phyloP scores from a whole-genome alignment of 2,888 invertebrate species.

The Lepidochrysops patricia region DNA sequence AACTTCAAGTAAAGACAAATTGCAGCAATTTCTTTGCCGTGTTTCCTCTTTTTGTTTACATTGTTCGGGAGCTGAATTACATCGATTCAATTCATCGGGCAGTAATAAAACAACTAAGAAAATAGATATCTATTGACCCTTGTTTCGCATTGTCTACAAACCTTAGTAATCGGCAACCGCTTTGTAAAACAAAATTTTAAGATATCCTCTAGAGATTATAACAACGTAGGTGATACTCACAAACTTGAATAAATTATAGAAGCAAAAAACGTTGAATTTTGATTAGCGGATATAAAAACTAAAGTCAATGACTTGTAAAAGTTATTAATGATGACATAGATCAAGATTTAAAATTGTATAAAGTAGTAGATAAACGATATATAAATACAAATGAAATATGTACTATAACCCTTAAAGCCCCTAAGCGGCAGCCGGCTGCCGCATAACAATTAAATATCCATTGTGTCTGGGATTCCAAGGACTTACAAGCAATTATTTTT shows the following conservation, averaged over 20 bases:
- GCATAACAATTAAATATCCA: no score
- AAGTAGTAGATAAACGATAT: no score
- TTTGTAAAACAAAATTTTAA: not conserved
- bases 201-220: no score
- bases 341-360: no score
- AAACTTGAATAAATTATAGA: not conserved
- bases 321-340: not conserved
- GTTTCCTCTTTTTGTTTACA: constrained; percentile 7
- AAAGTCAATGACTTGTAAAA: not conserved
- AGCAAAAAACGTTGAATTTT: not conserved
- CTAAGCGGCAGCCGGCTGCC: no score
- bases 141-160: not conserved
- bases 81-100: not conserved
- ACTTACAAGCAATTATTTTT: no score
- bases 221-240: no score
- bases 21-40: not conserved
- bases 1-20: constrained; percentile 6
- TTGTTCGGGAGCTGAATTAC: not conserved
- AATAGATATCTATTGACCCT: not conserved
- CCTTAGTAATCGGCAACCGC: not conserved
- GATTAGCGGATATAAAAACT: not conserved
- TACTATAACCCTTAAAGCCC: no score
- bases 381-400: no score
- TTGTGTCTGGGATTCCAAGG: no score
- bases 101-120: not conserved